A percentile compares a stretch with the other conserved stretches of the same genome.
Evolutionary conservation across 2,113 vertebrate species (phyloP).

Genomic region (Aramus guarauna): DNA sequence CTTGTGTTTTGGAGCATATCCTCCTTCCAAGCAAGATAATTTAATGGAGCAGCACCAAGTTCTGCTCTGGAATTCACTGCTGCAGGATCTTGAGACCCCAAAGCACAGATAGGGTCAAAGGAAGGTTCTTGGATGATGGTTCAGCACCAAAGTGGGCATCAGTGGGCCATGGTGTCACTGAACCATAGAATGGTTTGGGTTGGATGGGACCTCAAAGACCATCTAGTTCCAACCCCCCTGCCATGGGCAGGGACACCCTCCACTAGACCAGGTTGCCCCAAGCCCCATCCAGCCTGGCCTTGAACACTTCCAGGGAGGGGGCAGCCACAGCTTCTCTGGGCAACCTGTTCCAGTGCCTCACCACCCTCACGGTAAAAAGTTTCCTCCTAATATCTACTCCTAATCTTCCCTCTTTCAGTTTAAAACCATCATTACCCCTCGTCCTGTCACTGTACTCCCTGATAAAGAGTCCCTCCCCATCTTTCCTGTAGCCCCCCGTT

Average conservation of each 20-base stretch:
- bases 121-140: not conserved
- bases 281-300: not conserved
- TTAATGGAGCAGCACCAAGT: not conserved
- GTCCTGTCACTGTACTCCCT: too few relatives aligned
- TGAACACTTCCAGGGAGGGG: too few relatives aligned
- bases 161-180: not conserved
- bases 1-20: not conserved
- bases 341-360: too few relatives aligned
- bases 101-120: not conserved
- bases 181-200: not conserved
- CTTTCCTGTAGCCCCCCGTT: not conserved
- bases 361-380: too few relatives aligned
- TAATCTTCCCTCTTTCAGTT: too few relatives aligned
- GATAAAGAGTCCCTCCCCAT: too few relatives aligned
- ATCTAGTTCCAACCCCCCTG: rapidly evolving
- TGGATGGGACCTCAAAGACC: not conserved
- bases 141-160: not conserved
- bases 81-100: not conserved
- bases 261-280: not conserved
- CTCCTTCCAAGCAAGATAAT: not conserved
- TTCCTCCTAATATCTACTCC: too few relatives aligned
- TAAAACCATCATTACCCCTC: too few relatives aligned
- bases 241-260: not conserved
- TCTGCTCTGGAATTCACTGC: not conserved
- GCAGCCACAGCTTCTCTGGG: too few relatives aligned